These are phyloP conservation scores for human DNA, from an alignment of 2,113 vertebrate genomes.

Conservation along the genomic window DNA sequence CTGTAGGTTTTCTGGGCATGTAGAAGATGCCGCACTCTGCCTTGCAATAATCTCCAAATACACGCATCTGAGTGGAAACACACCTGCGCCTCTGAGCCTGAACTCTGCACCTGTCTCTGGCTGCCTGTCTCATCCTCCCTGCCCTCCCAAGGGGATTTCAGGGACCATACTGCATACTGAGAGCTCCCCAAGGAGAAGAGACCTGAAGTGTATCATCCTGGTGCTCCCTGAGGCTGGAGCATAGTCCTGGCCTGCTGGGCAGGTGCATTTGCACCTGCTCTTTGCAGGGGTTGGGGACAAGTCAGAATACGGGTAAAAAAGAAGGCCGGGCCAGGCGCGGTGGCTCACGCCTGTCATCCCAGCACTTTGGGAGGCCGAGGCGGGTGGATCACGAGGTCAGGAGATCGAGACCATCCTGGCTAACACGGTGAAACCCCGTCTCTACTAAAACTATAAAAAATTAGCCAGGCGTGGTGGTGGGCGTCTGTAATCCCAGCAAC, in stretches of 20 bases:
- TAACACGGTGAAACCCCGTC: no score
- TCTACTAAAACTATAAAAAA: no score
- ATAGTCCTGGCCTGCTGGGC: fast-evolving
- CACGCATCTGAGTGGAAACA: no score
- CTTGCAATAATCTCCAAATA: neutral
- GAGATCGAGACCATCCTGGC: no score
- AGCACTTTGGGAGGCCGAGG: no score
- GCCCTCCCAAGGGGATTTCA: neutral
- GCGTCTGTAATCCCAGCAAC: no score
- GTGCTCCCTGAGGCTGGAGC: no score
- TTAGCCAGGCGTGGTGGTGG: no score
- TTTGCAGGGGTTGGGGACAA: fast-evolving
- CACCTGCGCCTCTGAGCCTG: no score
- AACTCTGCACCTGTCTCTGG: neutral
- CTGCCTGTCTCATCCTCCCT: fast-evolving
- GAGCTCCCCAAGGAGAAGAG: neutral
- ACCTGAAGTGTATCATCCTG: fast-evolving
- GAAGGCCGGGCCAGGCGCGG: fast-evolving
- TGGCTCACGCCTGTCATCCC: no score
- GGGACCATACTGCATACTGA: neutral
- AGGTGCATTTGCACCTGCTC: neutral
- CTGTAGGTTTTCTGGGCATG: fast-evolving
- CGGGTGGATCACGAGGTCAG: no score
- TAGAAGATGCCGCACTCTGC: fast-evolving
- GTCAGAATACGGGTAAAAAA: neutral